Conservation (phyloP, 2,888 invertebrate genomes). For the Margaritifera margaritifera region DNA sequence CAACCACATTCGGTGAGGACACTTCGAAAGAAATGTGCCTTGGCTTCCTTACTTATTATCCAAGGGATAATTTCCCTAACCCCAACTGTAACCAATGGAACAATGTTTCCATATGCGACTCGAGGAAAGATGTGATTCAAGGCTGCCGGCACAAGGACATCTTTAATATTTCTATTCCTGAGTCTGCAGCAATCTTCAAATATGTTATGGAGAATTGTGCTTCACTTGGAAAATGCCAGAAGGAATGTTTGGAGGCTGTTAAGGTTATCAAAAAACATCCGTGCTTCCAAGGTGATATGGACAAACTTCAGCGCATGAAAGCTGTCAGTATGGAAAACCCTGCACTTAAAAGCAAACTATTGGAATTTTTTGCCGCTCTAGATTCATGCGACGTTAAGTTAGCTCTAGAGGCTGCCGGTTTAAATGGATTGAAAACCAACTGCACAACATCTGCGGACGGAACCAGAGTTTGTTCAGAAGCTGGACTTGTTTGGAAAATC, state of each 20-base stretch:
- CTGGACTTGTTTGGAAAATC: too few species aligned
- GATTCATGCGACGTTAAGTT: conserved; percentile 7
- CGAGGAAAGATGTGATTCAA: not conserved
- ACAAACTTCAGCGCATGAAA: conserved; percentile 10
- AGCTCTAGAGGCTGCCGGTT: not conserved
- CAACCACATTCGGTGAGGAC: conserved; percentile 24
- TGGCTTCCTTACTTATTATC: conserved; percentile 4
- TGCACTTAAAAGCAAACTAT: not conserved
- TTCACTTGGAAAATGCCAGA: not conserved
- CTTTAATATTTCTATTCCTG: not conserved
- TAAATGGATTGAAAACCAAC: too few species aligned
- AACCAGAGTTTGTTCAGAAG: too few species aligned
- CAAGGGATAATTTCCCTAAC: conserved; percentile 5
- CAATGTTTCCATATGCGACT: conserved; percentile 7
- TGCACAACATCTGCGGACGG: too few species aligned
- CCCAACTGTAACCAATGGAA: conserved; percentile 7
- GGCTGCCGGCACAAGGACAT: too few species aligned
- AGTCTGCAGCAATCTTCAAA: conserved; percentile 4
- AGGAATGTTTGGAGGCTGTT: conserved; percentile 12
- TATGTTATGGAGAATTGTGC: conserved; percentile 2
- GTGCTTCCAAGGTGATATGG: conserved; percentile 13
- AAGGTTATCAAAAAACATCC: conserved; percentile 8
- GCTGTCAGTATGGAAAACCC: not conserved
- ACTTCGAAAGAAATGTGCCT: conserved; percentile 30
- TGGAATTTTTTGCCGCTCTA: not conserved